phyloP scores from a whole-genome alignment of 1,140 invertebrate species.

The Thaumatotibia leucotreta region DNA sequence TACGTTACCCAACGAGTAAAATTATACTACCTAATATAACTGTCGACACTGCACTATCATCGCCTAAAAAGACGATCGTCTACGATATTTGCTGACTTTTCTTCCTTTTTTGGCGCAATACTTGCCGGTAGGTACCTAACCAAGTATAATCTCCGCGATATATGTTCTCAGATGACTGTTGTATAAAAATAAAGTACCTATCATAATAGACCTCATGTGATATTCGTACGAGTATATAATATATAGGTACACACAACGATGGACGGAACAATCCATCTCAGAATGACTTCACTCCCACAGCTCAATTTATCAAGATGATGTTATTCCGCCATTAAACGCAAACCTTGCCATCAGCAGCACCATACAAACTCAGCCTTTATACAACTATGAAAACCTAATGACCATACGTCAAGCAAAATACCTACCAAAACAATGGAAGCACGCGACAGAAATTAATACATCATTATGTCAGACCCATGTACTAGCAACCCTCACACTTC shows the following conservation, averaged over 20 bases:
- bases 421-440: constrained; percentile 70
- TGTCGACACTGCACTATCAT: too few relatives aligned
- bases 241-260: not conserved
- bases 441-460: constrained; percentile 76
- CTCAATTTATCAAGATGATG: constrained; percentile 45
- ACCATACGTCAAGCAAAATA: constrained; percentile 74
- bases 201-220: not conserved
- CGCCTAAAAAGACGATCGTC: too few relatives aligned
- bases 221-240: not conserved
- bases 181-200: not conserved
- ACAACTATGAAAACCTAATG: constrained; percentile 75
- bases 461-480: constrained; percentile 77
- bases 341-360: constrained; percentile 44
- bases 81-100: too few relatives aligned
- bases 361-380: constrained; percentile 65
- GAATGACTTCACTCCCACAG: not conserved
- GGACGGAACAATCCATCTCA: not conserved
- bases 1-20: too few relatives aligned
- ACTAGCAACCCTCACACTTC: constrained; percentile 50
- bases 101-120: too few relatives aligned
- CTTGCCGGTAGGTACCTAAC: too few relatives aligned
- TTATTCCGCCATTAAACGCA: constrained; percentile 61
- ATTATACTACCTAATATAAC: too few relatives aligned
- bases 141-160: too few relatives aligned
- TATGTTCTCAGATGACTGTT: too few relatives aligned